Base-by-base conservation (phyloP, 2,797 vertebrate species). In the Malurus splendens region DNA sequence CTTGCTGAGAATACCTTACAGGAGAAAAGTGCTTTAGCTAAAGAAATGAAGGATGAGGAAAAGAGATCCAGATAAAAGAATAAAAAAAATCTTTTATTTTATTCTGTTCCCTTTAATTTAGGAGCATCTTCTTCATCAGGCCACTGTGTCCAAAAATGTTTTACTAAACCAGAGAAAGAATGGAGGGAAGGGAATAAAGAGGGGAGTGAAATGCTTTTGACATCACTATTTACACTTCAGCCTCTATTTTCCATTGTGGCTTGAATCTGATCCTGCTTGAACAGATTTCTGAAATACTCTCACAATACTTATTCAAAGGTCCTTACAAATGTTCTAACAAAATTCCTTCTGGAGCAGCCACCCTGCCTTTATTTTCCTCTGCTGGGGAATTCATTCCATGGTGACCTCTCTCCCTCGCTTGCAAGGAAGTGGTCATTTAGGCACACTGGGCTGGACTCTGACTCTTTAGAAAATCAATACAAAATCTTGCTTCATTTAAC, bases 401-500 rank as follows among this genome's bases (percentile, higher is more conserved):
- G 73, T 90, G 92, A 94, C 89, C 89, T 91, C 41, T 78, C 33
- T 83, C 61, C 32, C 9, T 52, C 5, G 59, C 54, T 87, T 90
- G 64, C 66, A 91, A 78, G 36, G 38, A 62, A 81, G 54, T 73
- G 94, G 93, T 89, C 85, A 41, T 82, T 92, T 79, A 68, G 90
- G 56, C 70, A 83, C 82, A 54, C 38, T 87, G 70, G 45, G 48
- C 84, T 82, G 72, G 47, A 25, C 66, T 76, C 39, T 1, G 7
- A 28, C 41, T 73, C 42, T 89, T 92, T 44, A 73, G 76, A 86
- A 89, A 87, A 86, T 72, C 70, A 82, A 15, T 93, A 28, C 44
- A 50, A 50, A 72, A 66, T 73, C 85, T 83, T 90, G 92, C 92
- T 92, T 95, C 94, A 92, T 95, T 95, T 87, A 92, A 90, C 90